Percentiles rank a stretch among this genome's conserved stretches.
Conservation (phyloP, 2,888 invertebrate genomes). For the Morpho achilles region DNA sequence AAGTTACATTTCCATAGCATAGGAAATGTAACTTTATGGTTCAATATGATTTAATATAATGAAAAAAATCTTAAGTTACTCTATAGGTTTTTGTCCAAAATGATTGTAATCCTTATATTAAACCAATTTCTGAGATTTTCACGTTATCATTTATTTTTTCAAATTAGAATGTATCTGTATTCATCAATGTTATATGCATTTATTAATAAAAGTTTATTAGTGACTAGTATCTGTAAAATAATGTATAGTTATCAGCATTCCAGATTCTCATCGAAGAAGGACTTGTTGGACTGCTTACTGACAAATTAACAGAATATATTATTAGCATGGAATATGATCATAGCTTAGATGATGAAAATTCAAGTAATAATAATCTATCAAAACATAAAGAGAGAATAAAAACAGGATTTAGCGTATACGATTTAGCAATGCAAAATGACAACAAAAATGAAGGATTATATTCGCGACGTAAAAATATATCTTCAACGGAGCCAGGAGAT, state of each 20-base stretch:
- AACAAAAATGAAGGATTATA: slow-evolving; percentile 40
- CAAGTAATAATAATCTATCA: slow-evolving; percentile 17
- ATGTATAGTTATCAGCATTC: slow-evolving; percentile 45
- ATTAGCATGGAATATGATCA: slow-evolving; percentile 66
- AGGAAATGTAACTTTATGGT: too few species aligned
- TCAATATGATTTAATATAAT: too few species aligned
- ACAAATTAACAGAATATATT: slow-evolving; percentile 59
- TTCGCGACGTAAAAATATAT: slow-evolving; percentile 46
- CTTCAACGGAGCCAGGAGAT: slow-evolving; percentile 49
- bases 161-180: too few species aligned
- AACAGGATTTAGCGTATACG: slow-evolving; percentile 22
- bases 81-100: too few species aligned
- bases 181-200: too few species aligned
- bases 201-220: too few species aligned
- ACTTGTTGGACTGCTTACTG: slow-evolving; percentile 58
- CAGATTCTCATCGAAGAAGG: slow-evolving; percentile 71
- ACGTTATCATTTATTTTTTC: too few species aligned
- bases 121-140: too few species aligned
- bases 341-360: slow-evolving; percentile 38
- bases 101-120: too few species aligned
- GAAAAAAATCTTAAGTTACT: too few species aligned
- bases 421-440: slow-evolving; percentile 19
- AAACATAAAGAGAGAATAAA: slow-evolving; percentile 20
- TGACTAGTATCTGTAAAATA: background rate
- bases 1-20: too few species aligned